Conservation (phyloP, 2,797 vertebrate genomes). For the Paratrypauchen microcephalus region DNA sequence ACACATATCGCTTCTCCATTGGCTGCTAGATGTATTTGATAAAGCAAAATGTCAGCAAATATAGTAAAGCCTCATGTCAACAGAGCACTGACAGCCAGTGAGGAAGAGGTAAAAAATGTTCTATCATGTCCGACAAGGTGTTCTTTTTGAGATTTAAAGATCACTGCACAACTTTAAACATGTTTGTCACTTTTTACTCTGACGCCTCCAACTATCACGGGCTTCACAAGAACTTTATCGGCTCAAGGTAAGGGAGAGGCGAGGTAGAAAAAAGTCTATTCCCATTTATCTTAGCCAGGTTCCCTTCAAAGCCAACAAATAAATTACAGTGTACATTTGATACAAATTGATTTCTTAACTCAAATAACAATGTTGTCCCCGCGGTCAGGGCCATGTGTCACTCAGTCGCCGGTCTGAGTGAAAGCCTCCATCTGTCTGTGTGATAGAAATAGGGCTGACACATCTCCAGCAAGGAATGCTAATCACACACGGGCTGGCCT, state of each 20-base stretch:
- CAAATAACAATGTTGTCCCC: conserved; percentile 99
- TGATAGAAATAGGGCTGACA: conserved; percentile 95
- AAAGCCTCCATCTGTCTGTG: conserved; percentile 98
- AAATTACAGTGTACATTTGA: conserved; percentile 99
- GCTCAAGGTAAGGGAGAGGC: conserved; percentile 77
- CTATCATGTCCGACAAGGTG: conserved; percentile 99
- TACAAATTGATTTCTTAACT: conserved; percentile 99
- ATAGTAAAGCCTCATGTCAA: conserved; percentile 95
- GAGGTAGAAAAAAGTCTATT: conserved; percentile 75
- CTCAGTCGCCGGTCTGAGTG: conserved; percentile 94
- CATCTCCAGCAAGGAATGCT: conserved; percentile 92
- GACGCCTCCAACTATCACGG: conserved; percentile 94
- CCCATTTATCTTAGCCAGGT: conserved; percentile 99
- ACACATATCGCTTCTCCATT: conserved; percentile 86
- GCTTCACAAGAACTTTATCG: conserved; percentile 99
- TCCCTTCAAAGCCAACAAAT: conserved; percentile 99
- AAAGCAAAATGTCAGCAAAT: conserved; percentile 99
- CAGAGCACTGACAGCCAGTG: conserved; percentile 92
- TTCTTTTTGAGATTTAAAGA: conserved; percentile 99
- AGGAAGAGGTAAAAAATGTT: conserved; percentile 98
- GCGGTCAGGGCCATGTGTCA: conserved; percentile 98
- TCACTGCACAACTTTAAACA: conserved; percentile 99
- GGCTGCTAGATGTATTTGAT: conserved; percentile 92
- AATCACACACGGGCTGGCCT: conserved; percentile 89
- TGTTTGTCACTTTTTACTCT: conserved; percentile 97